phyloP scores from a whole-genome alignment of 2,113 vertebrate species.

The Machaerirhynchus nigripectus region DNA sequence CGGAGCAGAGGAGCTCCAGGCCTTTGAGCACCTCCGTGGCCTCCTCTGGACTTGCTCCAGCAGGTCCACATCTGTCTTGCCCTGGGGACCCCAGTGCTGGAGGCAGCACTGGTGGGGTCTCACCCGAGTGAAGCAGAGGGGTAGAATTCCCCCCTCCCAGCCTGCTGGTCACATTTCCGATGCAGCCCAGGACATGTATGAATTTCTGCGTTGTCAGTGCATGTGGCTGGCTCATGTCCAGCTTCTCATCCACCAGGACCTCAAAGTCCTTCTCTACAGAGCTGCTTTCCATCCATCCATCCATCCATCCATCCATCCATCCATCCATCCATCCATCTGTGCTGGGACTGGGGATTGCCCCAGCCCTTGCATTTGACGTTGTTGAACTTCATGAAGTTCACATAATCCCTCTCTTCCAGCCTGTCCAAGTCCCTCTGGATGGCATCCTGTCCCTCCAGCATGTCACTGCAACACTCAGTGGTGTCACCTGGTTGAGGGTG shows the following conservation, averaged over 20 bases:
- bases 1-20: neutral
- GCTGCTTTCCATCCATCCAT: neutral
- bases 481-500: neutral
- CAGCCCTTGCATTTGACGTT: neutral
- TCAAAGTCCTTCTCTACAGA: neutral
- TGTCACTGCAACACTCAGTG: neutral
- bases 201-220: neutral
- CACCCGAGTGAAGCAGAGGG: neutral
- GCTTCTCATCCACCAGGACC: neutral
- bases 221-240: neutral
- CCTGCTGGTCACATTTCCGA: neutral
- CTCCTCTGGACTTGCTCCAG: neutral
- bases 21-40: neutral
- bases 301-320: neutral
- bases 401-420: neutral
- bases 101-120: neutral
- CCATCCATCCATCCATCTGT: neutral
- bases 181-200: neutral
- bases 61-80: neutral
- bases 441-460: neutral
- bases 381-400: neutral
- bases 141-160: fast-evolving
- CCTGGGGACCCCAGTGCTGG: neutral
- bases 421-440: neutral
- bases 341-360: neutral